Base-by-base conservation (phyloP, 2,888 invertebrate species). In the Incurvaria masculella region DNA sequence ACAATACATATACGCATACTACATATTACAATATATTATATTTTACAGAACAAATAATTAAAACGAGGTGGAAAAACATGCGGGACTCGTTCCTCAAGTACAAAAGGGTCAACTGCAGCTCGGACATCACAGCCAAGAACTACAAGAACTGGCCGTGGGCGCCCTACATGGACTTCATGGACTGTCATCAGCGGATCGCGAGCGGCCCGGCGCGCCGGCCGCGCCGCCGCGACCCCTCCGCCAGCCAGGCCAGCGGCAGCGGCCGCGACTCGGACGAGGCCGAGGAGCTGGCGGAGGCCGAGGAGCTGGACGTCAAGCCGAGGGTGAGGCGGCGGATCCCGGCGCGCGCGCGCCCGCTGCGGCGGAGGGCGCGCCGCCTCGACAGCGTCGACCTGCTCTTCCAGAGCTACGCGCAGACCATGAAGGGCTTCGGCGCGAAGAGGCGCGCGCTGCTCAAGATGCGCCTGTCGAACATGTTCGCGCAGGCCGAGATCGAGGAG, bases 121-220 rank as follows among this genome's bases (percentile, higher is more conserved):
- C 6, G 8, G 14, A 3, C 33, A 33, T 8, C 14, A 33, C 3
- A n/a, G 33, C 14, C 6, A 41, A 21, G 21, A 19, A 21, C 19
- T 41, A 41, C 41, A 20, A 20, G 14, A 41, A 41, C 41, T 41
- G 41, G 41, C 41, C 41, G 3, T 41, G 41, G 41, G 41, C 19
- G 14, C 19, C 19, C 19, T 20, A 41, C 19, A 41, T 41, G 41
- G 41, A 41, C 3, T 41, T 41, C 41, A 6, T 41, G 3, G 21
- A 41, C 11, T n/a, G n/a, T n/a, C n/a, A n/a, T n/a, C n/a, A n/a
- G n/a, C 14, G 6, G 8, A 3, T 6, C 8, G 11, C 14, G 11
- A n/a, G 14, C 8, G 33, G 11, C 14, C 3, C 18, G 8, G 11
- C 10, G 10, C 11, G 11, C 3, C 21, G 3, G 11, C 10, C 10